These are phyloP conservation scores for Heterotilapia buettikoferi DNA, from an alignment of 2,113 vertebrate genomes.

Conservation along the genomic window DNA sequence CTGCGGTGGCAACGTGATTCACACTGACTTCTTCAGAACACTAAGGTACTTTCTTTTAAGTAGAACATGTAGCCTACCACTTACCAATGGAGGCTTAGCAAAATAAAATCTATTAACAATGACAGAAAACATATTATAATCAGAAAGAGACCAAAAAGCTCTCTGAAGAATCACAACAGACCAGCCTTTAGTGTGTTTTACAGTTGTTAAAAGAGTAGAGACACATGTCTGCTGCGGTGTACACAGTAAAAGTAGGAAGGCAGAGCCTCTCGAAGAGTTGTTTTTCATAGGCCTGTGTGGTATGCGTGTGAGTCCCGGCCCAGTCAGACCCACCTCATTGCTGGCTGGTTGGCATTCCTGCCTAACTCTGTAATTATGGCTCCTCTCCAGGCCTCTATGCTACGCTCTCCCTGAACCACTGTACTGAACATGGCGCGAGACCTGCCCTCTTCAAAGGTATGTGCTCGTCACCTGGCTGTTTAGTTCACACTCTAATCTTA, in stretches of 20 bases:
- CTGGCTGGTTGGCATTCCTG: slow-evolving; percentile 70
- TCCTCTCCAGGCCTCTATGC: slow-evolving; percentile 43
- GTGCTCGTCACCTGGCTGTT: slow-evolving; percentile 23
- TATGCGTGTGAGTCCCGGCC: slow-evolving; percentile 53
- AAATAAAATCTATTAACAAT: background rate
- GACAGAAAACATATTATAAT: background rate
- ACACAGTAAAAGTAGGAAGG: slow-evolving; percentile 5
- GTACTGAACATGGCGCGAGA: background rate
- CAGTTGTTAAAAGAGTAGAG: slow-evolving; percentile 31
- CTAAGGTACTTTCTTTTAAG: background rate
- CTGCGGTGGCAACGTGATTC: background rate
- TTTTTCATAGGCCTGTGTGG: slow-evolving; percentile 65
- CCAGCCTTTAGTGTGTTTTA: slow-evolving; percentile 1
- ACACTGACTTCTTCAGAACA: background rate
- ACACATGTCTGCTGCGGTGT: slow-evolving; percentile 4
- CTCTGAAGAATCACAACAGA: background rate
- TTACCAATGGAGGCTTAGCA: background rate
- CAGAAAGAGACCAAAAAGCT: background rate
- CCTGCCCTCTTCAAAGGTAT: background rate
- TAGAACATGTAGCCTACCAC: background rate
- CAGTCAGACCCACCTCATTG: slow-evolving; percentile 60
- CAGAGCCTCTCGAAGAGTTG: slow-evolving; percentile 47
- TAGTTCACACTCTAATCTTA: slow-evolving; percentile 25
- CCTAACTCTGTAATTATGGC: slow-evolving; percentile 62
- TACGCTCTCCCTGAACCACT: background rate